These are phyloP conservation scores for Thecophora atra DNA, from an alignment of 2,888 invertebrate species.

Conservation along the genomic window DNA sequence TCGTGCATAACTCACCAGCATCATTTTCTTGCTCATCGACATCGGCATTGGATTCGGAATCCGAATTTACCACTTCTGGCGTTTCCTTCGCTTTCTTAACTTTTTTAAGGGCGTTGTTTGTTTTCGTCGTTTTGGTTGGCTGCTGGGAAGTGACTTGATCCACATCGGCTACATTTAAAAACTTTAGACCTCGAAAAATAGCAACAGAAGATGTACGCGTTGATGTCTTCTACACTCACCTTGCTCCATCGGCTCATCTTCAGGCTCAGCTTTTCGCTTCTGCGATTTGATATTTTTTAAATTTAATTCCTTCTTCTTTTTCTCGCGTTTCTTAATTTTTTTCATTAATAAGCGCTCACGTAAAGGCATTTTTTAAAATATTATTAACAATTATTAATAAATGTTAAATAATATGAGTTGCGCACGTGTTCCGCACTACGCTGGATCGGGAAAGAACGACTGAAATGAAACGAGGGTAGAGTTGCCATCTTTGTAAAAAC, in stretches of 20 bases:
- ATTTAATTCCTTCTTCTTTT: slow-evolving; percentile 73
- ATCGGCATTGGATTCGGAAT: slow-evolving; percentile 52
- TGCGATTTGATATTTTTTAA: slow-evolving; percentile 69
- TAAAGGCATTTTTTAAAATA: slow-evolving; percentile 57
- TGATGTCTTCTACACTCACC: slow-evolving; percentile 26
- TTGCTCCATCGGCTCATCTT: slow-evolving; percentile 26
- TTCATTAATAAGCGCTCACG: slow-evolving; percentile 77
- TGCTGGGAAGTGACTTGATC: slow-evolving; percentile 54
- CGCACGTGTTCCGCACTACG: slow-evolving; percentile 34
- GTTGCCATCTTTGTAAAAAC: too few relatives aligned
- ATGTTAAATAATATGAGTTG: background rate
- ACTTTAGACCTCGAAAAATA: too few relatives aligned
- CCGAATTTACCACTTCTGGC: slow-evolving; percentile 56
- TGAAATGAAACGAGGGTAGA: too few relatives aligned
- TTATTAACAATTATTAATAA: too few relatives aligned
- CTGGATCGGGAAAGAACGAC: too few relatives aligned
- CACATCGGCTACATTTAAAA: slow-evolving; percentile 48
- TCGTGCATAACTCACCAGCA: slow-evolving; percentile 31
- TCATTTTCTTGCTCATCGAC: slow-evolving; percentile 38
- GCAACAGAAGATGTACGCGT: slow-evolving; percentile 33
- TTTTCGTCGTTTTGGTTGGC: slow-evolving; percentile 15
- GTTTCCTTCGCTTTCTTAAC: slow-evolving; percentile 48
- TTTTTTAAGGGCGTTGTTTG: slow-evolving; percentile 42
- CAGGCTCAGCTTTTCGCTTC: slow-evolving; percentile 20
- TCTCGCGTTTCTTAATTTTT: slow-evolving; percentile 81